These are phyloP conservation scores for Cryptosula pallasiana DNA, from an alignment of 2,888 invertebrate species.

Conservation along the genomic window DNA sequence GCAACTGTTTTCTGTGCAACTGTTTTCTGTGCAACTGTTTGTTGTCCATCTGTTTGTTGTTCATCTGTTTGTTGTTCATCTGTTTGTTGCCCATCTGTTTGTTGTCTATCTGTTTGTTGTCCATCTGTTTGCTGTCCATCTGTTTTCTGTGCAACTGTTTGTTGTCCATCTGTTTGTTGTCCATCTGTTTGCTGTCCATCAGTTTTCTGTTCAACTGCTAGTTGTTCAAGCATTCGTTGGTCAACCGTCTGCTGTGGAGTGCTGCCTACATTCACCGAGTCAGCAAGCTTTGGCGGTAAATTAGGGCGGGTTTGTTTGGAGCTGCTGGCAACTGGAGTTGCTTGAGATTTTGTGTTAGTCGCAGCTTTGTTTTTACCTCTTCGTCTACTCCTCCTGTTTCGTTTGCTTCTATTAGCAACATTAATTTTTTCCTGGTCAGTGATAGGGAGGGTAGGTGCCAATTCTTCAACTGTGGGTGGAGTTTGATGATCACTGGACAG, in stretches of 20 bases:
- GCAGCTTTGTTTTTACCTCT: background rate
- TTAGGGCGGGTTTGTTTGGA: background rate
- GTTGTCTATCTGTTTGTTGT: no score
- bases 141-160: no score
- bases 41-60: background rate
- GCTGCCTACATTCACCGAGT: background rate
- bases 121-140: no score
- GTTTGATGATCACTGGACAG: background rate
- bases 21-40: background rate
- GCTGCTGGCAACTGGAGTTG: background rate
- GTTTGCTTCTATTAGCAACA: background rate
- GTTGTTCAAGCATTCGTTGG: background rate
- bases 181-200: no score
- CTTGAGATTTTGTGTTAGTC: background rate
- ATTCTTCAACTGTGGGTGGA: background rate
- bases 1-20: background rate
- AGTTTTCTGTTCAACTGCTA: background rate
- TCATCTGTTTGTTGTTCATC: background rate
- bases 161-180: no score
- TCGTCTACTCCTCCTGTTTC: background rate
- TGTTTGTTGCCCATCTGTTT: no score
- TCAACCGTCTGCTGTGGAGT: background rate
- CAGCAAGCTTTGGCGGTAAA: no score
- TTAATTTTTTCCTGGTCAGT: constrained; percentile 14
- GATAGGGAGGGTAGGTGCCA: background rate